These are phyloP conservation scores for Scomber colias DNA, from an alignment of 2,113 vertebrate genomes.

Conservation along the genomic window DNA sequence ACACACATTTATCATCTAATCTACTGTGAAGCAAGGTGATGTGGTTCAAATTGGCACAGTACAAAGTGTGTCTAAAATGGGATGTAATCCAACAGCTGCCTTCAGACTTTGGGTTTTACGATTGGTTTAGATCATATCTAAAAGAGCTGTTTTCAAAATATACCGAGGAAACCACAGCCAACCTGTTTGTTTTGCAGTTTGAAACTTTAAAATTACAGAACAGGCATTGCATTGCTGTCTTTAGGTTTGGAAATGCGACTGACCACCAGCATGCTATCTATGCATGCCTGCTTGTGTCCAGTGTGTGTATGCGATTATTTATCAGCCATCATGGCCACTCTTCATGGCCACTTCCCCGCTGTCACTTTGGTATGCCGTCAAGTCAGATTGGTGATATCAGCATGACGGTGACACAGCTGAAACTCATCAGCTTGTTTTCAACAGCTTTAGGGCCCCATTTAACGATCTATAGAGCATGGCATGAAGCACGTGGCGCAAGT, in stretches of 20 bases:
- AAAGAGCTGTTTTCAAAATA: neutral
- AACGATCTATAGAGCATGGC: no score
- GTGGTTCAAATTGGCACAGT: neutral
- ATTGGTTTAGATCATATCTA: neutral
- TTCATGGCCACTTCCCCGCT: slow-evolving; percentile 7
- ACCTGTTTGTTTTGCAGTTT: no score
- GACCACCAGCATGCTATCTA: neutral
- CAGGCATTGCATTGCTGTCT: neutral
- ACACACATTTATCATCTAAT: neutral
- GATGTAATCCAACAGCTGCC: slow-evolving; percentile 8
- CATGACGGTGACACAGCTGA: neutral
- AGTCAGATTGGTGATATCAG: slow-evolving; percentile 21
- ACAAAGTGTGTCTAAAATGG: neutral
- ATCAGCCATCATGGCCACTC: slow-evolving; percentile 2
- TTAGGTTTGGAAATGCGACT: neutral
- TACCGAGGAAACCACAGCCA: neutral
- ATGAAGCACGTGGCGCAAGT: no score
- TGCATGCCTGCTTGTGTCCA: neutral
- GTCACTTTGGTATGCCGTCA: slow-evolving; percentile 26
- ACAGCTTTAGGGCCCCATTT: neutral
- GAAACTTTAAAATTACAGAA: neutral
- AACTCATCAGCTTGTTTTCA: slow-evolving; percentile 14
- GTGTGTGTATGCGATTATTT: slow-evolving; percentile 15
- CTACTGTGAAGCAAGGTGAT: neutral
- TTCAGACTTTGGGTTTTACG: neutral